Conservation (phyloP, 2,113 vertebrate species). For the Lates calcarifer region DNA sequence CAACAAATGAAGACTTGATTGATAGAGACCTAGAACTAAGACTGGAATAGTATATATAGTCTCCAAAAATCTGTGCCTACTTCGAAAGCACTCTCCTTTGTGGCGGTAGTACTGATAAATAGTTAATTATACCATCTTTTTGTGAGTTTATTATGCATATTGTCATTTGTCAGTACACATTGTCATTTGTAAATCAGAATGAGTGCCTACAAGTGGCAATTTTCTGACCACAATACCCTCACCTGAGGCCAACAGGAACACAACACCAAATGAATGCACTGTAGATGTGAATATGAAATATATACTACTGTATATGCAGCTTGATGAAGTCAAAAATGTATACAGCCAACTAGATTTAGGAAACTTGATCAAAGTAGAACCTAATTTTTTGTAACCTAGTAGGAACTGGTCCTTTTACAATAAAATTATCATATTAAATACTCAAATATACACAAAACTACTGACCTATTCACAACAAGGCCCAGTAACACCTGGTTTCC, state of each 20-base stretch:
- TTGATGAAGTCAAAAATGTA: neutral
- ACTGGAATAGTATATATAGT: neutral
- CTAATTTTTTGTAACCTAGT: neutral
- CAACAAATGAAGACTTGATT: neutral
- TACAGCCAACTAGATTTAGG: neutral
- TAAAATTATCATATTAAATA: neutral
- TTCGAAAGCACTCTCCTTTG: neutral
- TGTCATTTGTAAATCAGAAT: no score
- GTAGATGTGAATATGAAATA: neutral
- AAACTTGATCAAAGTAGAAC: neutral
- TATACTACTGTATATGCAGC: no score
- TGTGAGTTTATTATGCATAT: no score
- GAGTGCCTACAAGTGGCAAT: neutral
- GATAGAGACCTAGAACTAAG: neutral
- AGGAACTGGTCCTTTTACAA: neutral
- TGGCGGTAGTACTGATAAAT: neutral
- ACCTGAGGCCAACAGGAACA: neutral
- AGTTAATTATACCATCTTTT: neutral
- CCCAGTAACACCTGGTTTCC: neutral
- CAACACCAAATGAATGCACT: neutral
- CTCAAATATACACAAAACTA: no score
- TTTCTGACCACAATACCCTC: neutral
- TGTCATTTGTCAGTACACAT: no score
- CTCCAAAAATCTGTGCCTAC: neutral
- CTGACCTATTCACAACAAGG: neutral